Evolutionary conservation across 2,797 vertebrate genomes (phyloP), one percentile per base, ranked within the genome.

Genomic region (Diplodus puntazzo): DNA sequence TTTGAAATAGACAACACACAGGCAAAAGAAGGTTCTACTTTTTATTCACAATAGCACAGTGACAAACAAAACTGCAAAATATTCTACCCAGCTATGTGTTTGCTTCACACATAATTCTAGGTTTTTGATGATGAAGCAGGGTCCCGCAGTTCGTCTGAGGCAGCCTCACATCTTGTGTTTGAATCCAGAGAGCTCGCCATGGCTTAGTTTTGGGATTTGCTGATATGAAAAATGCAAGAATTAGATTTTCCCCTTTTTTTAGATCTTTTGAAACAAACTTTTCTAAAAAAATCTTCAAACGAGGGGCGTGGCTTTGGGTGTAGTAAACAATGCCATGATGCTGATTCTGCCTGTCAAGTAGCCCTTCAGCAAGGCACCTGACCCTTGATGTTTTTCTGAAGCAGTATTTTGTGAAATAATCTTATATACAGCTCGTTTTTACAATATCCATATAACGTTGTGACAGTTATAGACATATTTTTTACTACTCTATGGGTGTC

Each of bases 221-320:
- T 3, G 6, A 2, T 43, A 50, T 80, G 57, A 73, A 77, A 77
- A 70, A 76, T 79, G 59, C 45, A 69, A 23, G 16, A 27, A 64
- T 48, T 60, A 42, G 16, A 48, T 43, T 52, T 68, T 61, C 43
- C 25, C 57, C 21, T 0, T 13, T 45, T 30, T 63, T 49, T 43
- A 52, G 20, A 48, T 70, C 14, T 58, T 48, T 64, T 16, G 6
- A 21, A 39, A 39, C 34, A 39, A 39, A 39, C 34, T 39, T 39
- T 39, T 39, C 34, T 30, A 30, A 69, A 60, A 30, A 2, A 39
- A 9, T 39, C 8, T 39, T 39, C 39, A 23, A 62, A 61, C 13
- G 3, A 55, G 11, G 10, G 25, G 20, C 13, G 12, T 18, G 34
- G 53, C 30, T 50, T 58, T 50, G 0, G 45, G 21, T 25, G 66